Conservation (phyloP, 2,797 vertebrate species). For the Crocidura indochinensis region DNA sequence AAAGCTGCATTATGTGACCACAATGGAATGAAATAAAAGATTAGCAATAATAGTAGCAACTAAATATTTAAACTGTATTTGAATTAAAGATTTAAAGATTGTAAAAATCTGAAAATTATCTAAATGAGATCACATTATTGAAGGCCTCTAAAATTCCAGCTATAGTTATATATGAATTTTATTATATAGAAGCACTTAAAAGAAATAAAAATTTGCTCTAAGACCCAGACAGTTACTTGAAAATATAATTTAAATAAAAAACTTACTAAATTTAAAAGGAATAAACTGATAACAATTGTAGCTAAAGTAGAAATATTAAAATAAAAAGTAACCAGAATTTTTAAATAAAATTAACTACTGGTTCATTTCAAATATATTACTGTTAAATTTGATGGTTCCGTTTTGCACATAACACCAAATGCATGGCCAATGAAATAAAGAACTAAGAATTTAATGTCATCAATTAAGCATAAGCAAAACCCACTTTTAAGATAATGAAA, state of each 20-base stretch:
- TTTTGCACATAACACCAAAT: background rate
- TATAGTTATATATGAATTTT: conserved; percentile 52
- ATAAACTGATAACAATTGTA: background rate
- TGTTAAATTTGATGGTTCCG: background rate
- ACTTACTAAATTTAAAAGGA: background rate
- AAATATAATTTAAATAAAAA: conserved; percentile 3
- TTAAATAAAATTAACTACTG: background rate
- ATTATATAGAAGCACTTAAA: background rate
- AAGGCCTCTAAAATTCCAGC: background rate
- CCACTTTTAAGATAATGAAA: background rate
- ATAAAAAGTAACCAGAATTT: conserved; percentile 29
- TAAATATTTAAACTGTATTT: conserved; percentile 37
- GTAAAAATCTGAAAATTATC: background rate
- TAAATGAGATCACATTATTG: background rate
- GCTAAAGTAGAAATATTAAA: background rate
- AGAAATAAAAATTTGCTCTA: background rate
- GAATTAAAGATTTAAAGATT: conserved; percentile 48
- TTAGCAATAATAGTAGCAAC: conserved; percentile 27
- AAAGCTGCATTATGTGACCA: conserved; percentile 68
- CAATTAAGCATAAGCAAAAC: background rate
- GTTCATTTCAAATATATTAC: background rate
- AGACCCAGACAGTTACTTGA: background rate
- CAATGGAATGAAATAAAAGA: conserved; percentile 65
- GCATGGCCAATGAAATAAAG: background rate
- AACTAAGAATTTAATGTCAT: background rate